phyloP scores from a whole-genome alignment of 2,888 invertebrate genomes.

The Crossocerus cetratus region DNA sequence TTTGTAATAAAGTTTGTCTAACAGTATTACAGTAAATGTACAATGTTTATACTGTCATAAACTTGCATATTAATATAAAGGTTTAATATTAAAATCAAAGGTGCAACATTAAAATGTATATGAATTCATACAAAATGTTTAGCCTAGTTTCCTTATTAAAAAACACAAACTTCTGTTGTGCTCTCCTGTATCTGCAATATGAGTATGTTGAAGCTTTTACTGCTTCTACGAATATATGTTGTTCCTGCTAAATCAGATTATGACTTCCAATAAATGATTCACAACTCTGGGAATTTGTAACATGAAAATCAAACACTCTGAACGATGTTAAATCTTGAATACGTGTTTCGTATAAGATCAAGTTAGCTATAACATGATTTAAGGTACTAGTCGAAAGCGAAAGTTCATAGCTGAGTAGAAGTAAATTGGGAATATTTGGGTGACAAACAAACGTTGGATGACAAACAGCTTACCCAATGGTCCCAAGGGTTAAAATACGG shows the following conservation, averaged over 20 bases:
- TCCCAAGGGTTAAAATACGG: constrained; percentile 28
- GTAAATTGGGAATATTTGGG: not conserved
- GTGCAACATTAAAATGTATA: not conserved
- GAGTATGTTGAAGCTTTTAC: too few relatives aligned
- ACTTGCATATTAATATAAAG: not conserved
- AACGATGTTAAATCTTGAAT: not conserved
- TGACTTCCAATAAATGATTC: too few relatives aligned
- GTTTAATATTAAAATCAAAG: not conserved
- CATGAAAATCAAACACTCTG: too few relatives aligned
- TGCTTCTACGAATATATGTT: too few relatives aligned
- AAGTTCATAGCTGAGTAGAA: not conserved
- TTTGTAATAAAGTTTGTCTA: too few relatives aligned
- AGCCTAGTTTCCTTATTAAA: constrained; percentile 3
- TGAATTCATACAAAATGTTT: not conserved
- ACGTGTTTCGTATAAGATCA: not conserved
- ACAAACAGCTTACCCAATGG: constrained; percentile 12
- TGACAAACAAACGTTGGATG: constrained; percentile 21
- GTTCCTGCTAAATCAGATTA: too few relatives aligned
- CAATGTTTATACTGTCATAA: too few relatives aligned
- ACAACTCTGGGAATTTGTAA: too few relatives aligned
- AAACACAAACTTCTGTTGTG: not conserved
- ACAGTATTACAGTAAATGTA: too few relatives aligned
- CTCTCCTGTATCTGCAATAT: too few relatives aligned
- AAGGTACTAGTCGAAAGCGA: too few relatives aligned
- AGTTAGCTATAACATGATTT: too few relatives aligned